These are phyloP conservation scores for Gasteruption jaculator DNA, from an alignment of 2,888 invertebrate genomes.

Conservation along the genomic window DNA sequence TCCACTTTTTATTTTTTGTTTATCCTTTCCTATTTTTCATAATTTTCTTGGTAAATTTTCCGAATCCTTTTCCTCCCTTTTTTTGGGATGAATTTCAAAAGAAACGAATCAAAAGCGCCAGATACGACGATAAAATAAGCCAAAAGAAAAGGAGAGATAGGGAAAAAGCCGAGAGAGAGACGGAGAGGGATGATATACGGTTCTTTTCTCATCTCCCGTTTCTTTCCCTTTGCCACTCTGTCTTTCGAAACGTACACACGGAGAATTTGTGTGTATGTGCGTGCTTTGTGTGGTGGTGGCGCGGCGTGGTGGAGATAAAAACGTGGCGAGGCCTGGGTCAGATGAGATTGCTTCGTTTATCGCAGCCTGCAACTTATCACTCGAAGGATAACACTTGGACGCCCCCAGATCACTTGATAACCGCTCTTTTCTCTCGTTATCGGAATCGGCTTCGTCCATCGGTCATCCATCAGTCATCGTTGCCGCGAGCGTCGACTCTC, in stretches of 20 bases:
- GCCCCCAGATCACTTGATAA: constrained; percentile 52
- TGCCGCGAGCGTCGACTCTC: constrained; percentile 10
- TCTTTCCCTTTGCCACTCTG: no score
- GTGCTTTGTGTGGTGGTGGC: constrained; percentile 8
- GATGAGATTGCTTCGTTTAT: constrained; percentile 45
- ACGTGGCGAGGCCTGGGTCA: constrained; percentile 46
- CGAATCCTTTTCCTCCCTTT: no score
- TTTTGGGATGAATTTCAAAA: no score
- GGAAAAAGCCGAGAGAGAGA: constrained; percentile 8
- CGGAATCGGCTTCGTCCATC: constrained; percentile 42
- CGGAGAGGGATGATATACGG: not conserved
- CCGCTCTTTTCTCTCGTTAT: no score
- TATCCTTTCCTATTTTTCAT: no score
- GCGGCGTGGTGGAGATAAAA: not conserved
- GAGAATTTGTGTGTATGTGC: constrained; percentile 24
- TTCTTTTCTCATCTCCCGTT: no score
- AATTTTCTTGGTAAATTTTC: no score
- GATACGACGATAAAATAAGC: constrained; percentile 5
- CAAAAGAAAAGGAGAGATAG: constrained; percentile 6
- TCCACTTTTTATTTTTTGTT: no score
- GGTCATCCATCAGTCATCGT: constrained; percentile 26
- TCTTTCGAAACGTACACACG: no score
- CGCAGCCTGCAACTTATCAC: constrained; percentile 39
- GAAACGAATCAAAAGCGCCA: no score
- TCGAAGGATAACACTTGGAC: constrained; percentile 46